Base-by-base conservation (phyloP, 2,888 invertebrate genomes). In the Philereme vetulata region DNA sequence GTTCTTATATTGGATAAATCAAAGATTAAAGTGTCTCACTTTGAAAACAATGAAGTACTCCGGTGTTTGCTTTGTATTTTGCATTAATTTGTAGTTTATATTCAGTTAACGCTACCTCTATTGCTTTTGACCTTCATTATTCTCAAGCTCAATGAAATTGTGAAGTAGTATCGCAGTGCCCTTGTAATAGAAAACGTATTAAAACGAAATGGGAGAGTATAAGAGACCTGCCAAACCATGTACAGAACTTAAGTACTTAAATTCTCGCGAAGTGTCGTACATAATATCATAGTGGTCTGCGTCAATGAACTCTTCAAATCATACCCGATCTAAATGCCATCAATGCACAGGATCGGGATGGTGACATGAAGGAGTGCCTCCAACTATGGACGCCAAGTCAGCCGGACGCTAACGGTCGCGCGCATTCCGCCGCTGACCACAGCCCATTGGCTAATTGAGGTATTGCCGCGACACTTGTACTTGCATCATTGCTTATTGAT, bases 341-440 rank as follows among this genome's bases (percentile, higher is more conserved):
- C 68, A 66, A 64, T 64, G 67, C 63, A 67, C 50, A 64, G 62
- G 65, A 64, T 60, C 67, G 58, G 65, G 69, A 71, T 71, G 71
- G 66, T 65, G 69, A 72, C 71, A 67, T 65, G 73, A 66, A 76
- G 78, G 79, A 79, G 77, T 80, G 82, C 68, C 79, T 76, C 83
- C 82, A 81, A 84, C 81, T 86, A 86, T 67, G 85, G 68, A 56
- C 46, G 11, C 53, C 46, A 33, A 36, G 46, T 59, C 71, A 80
- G 81, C 85, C 90, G 91, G 89, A 88, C 82, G 68, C 81, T 90
- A 90, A 91, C 91, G 91, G 91, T 88, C 72, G 86, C 76, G 77
- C 86, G 84, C 90, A 90, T 90, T 86, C 84, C 81, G 63, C 70
- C 77, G 75, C 74, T 74, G 76, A 72, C 63, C 68, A 59, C 72